Percentiles rank a stretch among this genome's conserved stretches.
phyloP scores from a whole-genome alignment of 2,797 vertebrate species.

The Enteromius viviparus region DNA sequence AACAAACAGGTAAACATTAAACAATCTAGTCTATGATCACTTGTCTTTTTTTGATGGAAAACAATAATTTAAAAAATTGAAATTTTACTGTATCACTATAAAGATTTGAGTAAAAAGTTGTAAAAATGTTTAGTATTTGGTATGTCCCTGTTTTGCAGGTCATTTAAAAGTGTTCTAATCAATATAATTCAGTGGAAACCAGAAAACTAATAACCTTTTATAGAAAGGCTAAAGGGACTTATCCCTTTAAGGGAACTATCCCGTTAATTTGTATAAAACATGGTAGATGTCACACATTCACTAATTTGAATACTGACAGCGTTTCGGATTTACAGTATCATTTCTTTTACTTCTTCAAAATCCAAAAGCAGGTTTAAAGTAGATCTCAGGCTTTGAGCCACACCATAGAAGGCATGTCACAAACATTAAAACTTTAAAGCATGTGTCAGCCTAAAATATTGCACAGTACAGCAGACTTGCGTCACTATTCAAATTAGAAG shows the following conservation, averaged over 20 bases:
- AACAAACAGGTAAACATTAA: background rate
- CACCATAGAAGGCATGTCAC: too few species aligned
- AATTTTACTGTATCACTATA: background rate
- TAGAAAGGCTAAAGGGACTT: background rate
- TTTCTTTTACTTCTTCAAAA: background rate
- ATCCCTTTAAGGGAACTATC: background rate
- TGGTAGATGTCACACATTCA: background rate
- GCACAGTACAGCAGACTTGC: background rate
- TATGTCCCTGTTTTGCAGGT: background rate
- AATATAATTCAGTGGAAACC: background rate
- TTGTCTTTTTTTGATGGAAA: too few species aligned
- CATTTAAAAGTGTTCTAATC: background rate
- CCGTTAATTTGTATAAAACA: background rate
- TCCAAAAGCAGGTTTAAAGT: background rate
- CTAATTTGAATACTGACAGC: background rate
- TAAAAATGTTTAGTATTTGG: background rate
- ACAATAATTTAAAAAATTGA: background rate
- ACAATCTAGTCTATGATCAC: background rate
- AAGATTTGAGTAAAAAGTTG: background rate
- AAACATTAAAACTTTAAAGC: background rate
- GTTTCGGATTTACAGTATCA: background rate
- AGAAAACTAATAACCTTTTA: background rate
- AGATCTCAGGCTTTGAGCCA: background rate
- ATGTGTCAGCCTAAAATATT: background rate
- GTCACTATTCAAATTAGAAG: conserved; percentile 1